Percentiles rank a stretch among this genome's conserved stretches.
phyloP scores from a whole-genome alignment of 2,113 vertebrate species.

The Rynchops niger region DNA sequence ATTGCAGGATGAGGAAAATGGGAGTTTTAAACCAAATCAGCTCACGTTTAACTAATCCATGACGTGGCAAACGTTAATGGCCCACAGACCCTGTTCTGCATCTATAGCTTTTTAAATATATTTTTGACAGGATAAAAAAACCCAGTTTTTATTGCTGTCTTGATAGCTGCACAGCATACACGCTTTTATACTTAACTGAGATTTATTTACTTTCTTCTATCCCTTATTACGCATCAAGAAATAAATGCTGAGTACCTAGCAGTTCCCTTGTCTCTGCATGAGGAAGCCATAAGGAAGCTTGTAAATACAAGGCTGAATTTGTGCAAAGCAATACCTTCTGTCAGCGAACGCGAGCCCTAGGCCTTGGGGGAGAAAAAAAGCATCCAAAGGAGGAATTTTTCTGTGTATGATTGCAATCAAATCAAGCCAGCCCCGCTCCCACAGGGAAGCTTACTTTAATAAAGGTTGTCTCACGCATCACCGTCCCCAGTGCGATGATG shows the following conservation, averaged over 20 bases:
- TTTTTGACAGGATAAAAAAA: background rate
- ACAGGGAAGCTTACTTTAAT: background rate
- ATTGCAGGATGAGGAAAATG: background rate
- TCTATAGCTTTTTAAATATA: background rate
- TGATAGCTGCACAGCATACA: background rate
- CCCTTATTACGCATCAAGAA: too few relatives aligned
- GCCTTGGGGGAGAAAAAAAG: background rate
- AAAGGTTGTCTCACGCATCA: background rate
- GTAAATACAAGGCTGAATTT: background rate
- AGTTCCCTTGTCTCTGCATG: background rate
- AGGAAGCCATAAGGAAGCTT: background rate
- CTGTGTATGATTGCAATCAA: background rate
- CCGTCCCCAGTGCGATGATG: background rate
- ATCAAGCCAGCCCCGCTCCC: background rate
- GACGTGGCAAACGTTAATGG: background rate
- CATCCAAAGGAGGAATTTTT: background rate
- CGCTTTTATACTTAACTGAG: background rate
- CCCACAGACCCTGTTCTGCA: background rate
- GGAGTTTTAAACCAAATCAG: background rate
- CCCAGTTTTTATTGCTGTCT: background rate
- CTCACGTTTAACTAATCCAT: background rate
- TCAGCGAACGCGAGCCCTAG: background rate
- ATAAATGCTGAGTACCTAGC: background rate
- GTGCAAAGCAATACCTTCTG: background rate
- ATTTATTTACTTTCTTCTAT: background rate